Conservation (phyloP, 2,888 invertebrate genomes). For the Molanna angustata region DNA sequence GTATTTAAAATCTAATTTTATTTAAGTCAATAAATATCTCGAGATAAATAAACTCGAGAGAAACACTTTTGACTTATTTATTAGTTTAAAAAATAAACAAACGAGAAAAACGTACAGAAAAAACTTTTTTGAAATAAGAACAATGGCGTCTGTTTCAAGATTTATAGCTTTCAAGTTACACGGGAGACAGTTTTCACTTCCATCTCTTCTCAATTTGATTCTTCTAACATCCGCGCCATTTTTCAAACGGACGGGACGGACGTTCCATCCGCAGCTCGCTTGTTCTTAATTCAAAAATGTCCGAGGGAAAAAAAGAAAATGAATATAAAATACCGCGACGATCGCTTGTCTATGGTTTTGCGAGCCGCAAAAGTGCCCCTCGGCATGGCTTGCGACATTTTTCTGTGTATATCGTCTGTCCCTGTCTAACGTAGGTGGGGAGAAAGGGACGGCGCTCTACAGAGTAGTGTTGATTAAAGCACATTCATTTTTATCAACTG, state of each 20-base stretch:
- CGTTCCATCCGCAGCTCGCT: not conserved
- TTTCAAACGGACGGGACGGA: not conserved
- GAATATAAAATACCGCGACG: not conserved
- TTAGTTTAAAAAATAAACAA: too few species aligned
- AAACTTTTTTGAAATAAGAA: not conserved
- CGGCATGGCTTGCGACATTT: conserved; percentile 3
- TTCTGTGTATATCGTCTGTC: conserved; percentile 3
- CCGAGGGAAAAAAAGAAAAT: too few species aligned
- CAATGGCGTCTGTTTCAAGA: not conserved
- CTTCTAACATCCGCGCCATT: not conserved
- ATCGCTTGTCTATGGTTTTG: not conserved
- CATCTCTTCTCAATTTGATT: too few species aligned
- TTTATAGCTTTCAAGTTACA: not conserved
- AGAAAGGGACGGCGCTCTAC: not conserved
- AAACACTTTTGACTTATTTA: too few species aligned
- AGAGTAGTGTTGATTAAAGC: conserved; percentile 23
- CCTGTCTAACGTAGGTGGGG: not conserved
- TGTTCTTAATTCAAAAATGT: not conserved
- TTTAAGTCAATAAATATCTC: too few species aligned
- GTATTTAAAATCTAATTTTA: too few species aligned
- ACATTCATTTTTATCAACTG: conserved; percentile 33
- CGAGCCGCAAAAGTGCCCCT: not conserved
- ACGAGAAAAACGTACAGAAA: too few species aligned
- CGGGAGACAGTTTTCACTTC: not conserved
- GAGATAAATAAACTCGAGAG: too few species aligned